Evolutionary conservation across 2,888 invertebrate species (phyloP), one percentile per base, ranked within the genome.

Genomic region (Dolichopus griseipennis): DNA sequence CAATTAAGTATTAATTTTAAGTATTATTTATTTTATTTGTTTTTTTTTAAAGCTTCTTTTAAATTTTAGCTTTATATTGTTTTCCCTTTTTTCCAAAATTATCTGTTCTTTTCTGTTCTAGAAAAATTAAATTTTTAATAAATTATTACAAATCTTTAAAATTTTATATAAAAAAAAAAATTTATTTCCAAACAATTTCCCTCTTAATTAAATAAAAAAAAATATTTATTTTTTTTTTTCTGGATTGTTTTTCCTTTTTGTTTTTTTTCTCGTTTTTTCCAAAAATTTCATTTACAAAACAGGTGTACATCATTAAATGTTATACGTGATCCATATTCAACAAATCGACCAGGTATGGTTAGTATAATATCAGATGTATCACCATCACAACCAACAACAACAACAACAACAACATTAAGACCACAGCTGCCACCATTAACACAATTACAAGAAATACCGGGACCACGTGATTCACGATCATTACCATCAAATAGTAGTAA

Each of bases 301-400:
- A 88, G 92, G 75, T 91, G 93, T 81, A 91, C 92, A 68, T 93
- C 93, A 70, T 83, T 93, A 73, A 92, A 91, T 81, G 91, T 92
- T 74, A 92, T 93, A 77, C 86, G 89, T 75, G 90, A 90, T 77
- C 88, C 88, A 34, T 89, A 88, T 75, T 85, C 86, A 37, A 81
- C 84, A 1, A 84, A 83, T 6, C 85, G 86, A 10, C 83, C 85
- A 1, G 83, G 83, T 0, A 68, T 72, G 70, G 79, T 81, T 22
- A 71, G 82, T 81, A 72, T 81, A 73, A 77, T 80, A 73, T 78
- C 79, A 72, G 81, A 80, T 76, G 79, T 78, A 69, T 82, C 79
- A 68, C 81, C 74, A 74, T 52, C 52, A 52, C 64, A 64, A 37
- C 81, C 74, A 74, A 18, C 52, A 52, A 20, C 34, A 34, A 75